These are phyloP conservation scores for Oasisia sp. DNA, from an alignment of 2,888 invertebrate genomes.

Conservation along the genomic window DNA sequence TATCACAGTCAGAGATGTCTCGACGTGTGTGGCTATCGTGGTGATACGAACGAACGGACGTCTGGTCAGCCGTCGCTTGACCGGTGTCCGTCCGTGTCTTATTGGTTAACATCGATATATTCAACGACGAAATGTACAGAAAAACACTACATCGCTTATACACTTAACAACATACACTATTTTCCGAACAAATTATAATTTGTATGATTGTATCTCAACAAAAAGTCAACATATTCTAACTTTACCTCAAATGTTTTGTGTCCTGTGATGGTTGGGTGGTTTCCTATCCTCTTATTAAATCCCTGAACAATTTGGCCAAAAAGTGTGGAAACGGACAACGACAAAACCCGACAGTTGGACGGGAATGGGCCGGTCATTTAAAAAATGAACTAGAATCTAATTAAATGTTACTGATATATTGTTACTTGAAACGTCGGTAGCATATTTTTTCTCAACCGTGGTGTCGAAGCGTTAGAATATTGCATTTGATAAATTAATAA, in stretches of 20 bases:
- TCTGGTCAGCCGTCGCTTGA: background rate
- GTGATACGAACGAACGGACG: background rate
- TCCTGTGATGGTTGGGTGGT: background rate
- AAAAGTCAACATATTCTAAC: background rate
- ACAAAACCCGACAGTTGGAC: too few species aligned
- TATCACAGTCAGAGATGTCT: background rate
- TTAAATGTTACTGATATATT: too few species aligned
- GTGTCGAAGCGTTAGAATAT: too few species aligned
- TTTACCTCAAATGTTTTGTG: background rate
- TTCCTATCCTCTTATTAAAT: background rate
- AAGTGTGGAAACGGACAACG: background rate
- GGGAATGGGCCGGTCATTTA: too few species aligned
- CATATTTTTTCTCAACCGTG: too few species aligned
- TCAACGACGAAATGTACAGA: background rate
- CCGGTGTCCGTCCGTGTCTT: background rate
- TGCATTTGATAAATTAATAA: too few species aligned
- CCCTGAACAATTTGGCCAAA: background rate
- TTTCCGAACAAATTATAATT: background rate
- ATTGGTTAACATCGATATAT: background rate
- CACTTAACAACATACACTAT: background rate
- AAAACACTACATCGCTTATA: background rate
- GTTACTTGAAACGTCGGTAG: too few species aligned
- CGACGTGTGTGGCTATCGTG: background rate
- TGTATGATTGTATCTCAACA: background rate
- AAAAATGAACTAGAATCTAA: too few species aligned